These are phyloP conservation scores for Leptocoma aspasia DNA, from an alignment of 2,113 vertebrate species.

Conservation along the genomic window DNA sequence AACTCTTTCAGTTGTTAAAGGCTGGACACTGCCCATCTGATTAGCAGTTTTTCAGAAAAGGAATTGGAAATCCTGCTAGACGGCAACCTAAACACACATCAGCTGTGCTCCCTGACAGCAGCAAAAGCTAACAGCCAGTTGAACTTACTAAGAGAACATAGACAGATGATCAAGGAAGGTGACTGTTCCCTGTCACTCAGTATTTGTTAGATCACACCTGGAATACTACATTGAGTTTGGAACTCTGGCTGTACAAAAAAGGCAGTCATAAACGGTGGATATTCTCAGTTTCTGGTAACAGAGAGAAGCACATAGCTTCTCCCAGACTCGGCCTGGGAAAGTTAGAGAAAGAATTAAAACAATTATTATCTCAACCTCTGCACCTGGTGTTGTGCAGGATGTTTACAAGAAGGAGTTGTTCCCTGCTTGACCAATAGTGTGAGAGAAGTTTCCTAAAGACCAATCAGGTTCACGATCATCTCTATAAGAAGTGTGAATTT, in stretches of 20 bases:
- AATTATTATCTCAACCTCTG: too few relatives aligned
- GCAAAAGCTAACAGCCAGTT: neutral
- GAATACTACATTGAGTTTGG: neutral
- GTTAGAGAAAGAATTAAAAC: too few relatives aligned
- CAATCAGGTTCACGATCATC: too few relatives aligned
- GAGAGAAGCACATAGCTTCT: too few relatives aligned
- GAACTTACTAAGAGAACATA: neutral
- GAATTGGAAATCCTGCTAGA: neutral
- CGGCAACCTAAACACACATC: neutral
- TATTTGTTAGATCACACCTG: neutral
- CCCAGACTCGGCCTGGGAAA: too few relatives aligned
- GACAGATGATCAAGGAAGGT: neutral
- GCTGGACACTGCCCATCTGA: neutral
- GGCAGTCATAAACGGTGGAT: neutral
- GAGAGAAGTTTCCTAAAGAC: too few relatives aligned
- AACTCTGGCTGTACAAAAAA: neutral
- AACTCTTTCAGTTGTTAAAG: neutral
- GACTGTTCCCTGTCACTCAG: neutral
- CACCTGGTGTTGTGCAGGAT: too few relatives aligned
- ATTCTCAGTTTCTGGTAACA: too few relatives aligned
- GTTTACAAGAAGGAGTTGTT: too few relatives aligned
- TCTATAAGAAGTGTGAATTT: too few relatives aligned
- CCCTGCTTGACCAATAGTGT: too few relatives aligned
- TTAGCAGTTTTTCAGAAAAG: neutral
- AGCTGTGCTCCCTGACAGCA: neutral